Evolutionary conservation across 1,140 invertebrate species (phyloP), one percentile per base, ranked within the genome.

Genomic region (Neelides sp.): DNA sequence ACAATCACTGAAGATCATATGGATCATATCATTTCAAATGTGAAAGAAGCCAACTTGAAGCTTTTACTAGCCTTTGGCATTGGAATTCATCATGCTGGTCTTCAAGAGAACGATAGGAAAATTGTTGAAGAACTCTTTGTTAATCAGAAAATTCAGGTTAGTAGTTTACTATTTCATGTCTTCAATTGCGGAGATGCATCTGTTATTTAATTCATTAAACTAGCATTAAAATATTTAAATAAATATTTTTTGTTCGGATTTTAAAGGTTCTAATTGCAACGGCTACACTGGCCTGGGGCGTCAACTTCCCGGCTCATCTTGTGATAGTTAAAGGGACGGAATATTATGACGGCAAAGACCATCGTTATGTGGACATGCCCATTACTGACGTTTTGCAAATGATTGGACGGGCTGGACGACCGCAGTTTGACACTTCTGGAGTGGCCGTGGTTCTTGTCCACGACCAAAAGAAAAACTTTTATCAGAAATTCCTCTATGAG

Each of bases 321-420:
- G 89, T 93, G 0, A 74, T 84, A 1, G 74, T 82, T 23, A 82
- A 83, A 64, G 89, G 89, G 40, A 98, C 96, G 1, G 96, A 99
- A 69, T 99, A 94, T 69, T 99, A 83, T 67, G 95, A 99, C 70
- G 94, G 92, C 7, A 97, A 98, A 66, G 78, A 79, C 3, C 86
- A 91, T 64, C 79, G 92, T 62, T 99, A 99, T 68, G 89, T 98
- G 2, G 95, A 99, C 62, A 98, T 98, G 83, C 96, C 96, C 1
- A 96, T 99, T 41, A 99, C 95, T 1, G 93, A 95, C 74, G 83
- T 98, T 1, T 72, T 99, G 22, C 95, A 98, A 72, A 98, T 99
- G 96, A 97, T 98, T 82, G 95, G 95, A 3, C 74, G 95, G 53
- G 95, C 95, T 51, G 95, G 95, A 4, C 73, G 96, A 52, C 96